Evolutionary conservation across 2,888 invertebrate genomes (phyloP), one percentile per base, ranked within the genome.

Genomic region (Itoplectis maculator): DNA sequence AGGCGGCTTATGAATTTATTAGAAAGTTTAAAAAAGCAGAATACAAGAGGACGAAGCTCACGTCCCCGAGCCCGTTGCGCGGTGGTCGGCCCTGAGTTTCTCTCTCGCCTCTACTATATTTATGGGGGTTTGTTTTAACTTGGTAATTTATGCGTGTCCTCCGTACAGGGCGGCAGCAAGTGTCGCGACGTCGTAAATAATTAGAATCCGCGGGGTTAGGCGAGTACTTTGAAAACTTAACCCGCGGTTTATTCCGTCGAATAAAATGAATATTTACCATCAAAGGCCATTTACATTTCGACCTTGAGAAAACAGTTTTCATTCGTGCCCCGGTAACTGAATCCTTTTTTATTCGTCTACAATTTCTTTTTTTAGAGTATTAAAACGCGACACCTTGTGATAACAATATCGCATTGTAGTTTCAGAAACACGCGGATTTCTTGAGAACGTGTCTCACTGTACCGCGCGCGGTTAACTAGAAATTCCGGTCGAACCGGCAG

Each of bases 1-100:
- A 82, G 77, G 79, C 61, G 86, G 84, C 84, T 87, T 86, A 88
- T 88, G 89, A 89, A 89, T 90, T 90, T 88, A 88, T 89, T 87
- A 88, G 86, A 78, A 87, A 86, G 84, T 87, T 89, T 81, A 66
- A 23, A 76, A 76, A 76, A 72, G 70, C 61, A 77, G 59, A 61
- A 49, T 78, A 63, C 56, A 63, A 75, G 69, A 54, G 63, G 61
- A 74, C 3, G 47, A 54, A 66, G 68, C 70, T 59, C 79, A 35
- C 51, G 49, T 49, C 63, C 65, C 59, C 54, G 61, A 40, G 49
- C 42, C 63, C 61, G 69, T 40, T n/a, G 47, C 35, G 49, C 61
- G 75, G 81, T 29, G 77, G 75, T 72, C 70, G 79, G 74, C 69
- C 56, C 20, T 37, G 42, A 37, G 63, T 40, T 23, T 49, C 61